Base-by-base conservation (phyloP, 1,140 invertebrate genomes). In the Drosophila ohnishii region DNA sequence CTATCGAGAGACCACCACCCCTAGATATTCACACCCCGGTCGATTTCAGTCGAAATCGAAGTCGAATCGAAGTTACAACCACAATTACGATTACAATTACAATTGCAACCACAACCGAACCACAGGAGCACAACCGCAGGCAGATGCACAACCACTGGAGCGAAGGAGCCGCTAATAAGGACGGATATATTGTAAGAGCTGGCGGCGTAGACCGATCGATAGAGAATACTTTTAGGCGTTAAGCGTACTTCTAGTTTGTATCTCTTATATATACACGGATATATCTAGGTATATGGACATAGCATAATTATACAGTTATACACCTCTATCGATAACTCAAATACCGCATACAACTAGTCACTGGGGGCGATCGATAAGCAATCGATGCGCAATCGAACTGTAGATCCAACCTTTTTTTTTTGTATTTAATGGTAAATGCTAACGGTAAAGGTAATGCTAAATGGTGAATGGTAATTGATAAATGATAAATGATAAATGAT, bases 251-350 rank as follows among this genome's bases (percentile, higher is more conserved):
- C 67, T 71, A 71, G 67, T 71, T 71, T 71, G 51, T 71, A 71
- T 71, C 65, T 70, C 67, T 70, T 71, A 71, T 70, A 70, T 75
- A 80, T 28, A 78, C 78, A 71, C 42, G 55, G 45, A 73, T 69
- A 80, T 76, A 76, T 56, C 50, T 66, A 76, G 63, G 64, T 42
- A 67, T 73, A 73, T 56, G 48, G 48, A 74, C 25, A 74, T 85
- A 85, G 75, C 72, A 58, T 85, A 85, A 78, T 80, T 84, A 85
- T 84, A 65, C 53, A 75, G 61, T 65, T 69, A 76, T 67, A 76
- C 73, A 76, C 22, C 51, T 45, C 28, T 75, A 59, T 65, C 32
- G 37, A 75, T 59, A 75, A 75, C 22, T 67, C 25, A 42, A 45
- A 66, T 61, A 62, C 57, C 60, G 45, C 70, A 75, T 59, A 65